Conservation (phyloP, 1,140 invertebrate species). For the Drosophila lini region DNA sequence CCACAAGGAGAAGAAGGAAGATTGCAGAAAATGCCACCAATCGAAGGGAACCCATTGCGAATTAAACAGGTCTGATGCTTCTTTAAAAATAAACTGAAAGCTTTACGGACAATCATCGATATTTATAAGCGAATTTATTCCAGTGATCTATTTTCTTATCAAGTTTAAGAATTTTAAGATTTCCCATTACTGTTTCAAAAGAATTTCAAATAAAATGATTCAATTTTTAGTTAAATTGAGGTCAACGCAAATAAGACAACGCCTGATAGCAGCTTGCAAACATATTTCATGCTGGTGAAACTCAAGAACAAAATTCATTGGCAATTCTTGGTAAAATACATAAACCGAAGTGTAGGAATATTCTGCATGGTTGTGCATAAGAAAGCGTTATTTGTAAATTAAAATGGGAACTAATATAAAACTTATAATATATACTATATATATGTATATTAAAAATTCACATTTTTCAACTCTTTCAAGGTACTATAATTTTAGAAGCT, state of each 20-base stretch:
- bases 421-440: too few relatives aligned
- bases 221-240: not conserved
- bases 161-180: not conserved
- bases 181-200: not conserved
- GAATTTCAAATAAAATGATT: not conserved
- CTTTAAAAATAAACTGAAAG: not conserved
- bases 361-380: too few relatives aligned
- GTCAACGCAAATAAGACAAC: not conserved
- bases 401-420: too few relatives aligned
- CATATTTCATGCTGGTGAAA: too few relatives aligned
- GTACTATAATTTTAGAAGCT: too few relatives aligned
- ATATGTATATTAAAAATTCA: too few relatives aligned
- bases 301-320: too few relatives aligned
- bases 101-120: fast-evolving
- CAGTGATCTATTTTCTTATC: not conserved
- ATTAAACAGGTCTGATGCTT: not conserved
- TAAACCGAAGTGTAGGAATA: too few relatives aligned
- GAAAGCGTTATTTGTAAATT: too few relatives aligned
- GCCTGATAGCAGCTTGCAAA: not conserved
- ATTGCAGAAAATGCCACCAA: not conserved
- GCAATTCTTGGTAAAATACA: too few relatives aligned
- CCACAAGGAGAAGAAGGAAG: not conserved
- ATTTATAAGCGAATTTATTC: not conserved
- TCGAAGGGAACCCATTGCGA: constrained; percentile 1
- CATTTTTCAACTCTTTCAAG: too few relatives aligned